Base-by-base conservation (phyloP, 2,888 invertebrate species). In the Margaritifera margaritifera region DNA sequence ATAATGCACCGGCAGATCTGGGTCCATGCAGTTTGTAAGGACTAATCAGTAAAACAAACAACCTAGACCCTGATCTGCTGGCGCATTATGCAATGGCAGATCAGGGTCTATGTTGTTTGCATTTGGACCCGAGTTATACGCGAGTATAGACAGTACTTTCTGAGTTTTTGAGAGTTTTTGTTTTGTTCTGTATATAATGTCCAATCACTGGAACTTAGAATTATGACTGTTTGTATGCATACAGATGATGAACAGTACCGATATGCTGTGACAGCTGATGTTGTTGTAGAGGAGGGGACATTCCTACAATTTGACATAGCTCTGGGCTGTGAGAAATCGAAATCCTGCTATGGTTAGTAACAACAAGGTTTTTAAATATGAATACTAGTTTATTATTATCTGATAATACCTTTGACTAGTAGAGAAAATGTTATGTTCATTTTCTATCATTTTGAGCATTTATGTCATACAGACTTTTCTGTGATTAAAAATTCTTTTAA, bases 231-330 rank as follows among this genome's bases (percentile, higher is more conserved):
- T 42, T 42, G 0, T 42, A 42, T 42, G 42, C 56, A 62, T 68
- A 4, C 65, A 87, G 87, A 80, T 60, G 76, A 75, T 52, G 82
- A 81, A 59, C 64, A 75, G 57, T 82, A 82, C 73, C 74, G 90
- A 24, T 90, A 89, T 80, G 89, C 89, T 15, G 84, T 89, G 53
- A 89, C 90, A 20, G 86, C 89, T n/a, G 90, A 90, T 77, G 87
- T 90, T 3, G 77, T 79, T 15, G 86, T 89, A 22, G 80, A 73
- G 18, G 85, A 87, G 27, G 80, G 82, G 19, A 87, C 86, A 2
- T 86, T 87, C 64, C 68, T 90, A 22, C 90, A 90, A 81, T 90
- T 90, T 81, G 83, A 88, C 61, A 66, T 89, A 18, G 79, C 86
- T 19, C 85, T 90, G 85, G 89, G 89, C 8, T 90, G 90, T 75